Conservation (phyloP, 2,113 vertebrate species). For the Brachypodius melanocephalos region DNA sequence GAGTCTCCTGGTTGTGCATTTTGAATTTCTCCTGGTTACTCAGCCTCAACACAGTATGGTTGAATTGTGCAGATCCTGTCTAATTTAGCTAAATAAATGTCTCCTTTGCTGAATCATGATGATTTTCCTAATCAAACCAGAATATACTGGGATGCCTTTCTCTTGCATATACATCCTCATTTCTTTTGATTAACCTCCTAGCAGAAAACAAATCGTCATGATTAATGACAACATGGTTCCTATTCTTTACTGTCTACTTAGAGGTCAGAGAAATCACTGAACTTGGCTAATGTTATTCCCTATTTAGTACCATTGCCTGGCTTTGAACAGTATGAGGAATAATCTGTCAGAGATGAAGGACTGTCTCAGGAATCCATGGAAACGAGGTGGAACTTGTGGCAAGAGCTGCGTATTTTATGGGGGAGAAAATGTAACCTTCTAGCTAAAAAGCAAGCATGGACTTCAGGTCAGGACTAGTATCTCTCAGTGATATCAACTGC, state of each 20-base stretch:
- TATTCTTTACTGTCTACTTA: neutral
- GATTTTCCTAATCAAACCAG: neutral
- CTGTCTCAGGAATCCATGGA: slow-evolving; percentile 47
- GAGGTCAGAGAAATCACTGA: slow-evolving; percentile 39
- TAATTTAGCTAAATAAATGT: slow-evolving; percentile 17
- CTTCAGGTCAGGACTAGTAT: neutral
- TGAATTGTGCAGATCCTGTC: neutral
- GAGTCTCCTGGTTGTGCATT: neutral
- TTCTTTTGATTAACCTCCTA: slow-evolving; percentile 6
- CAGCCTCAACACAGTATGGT: neutral
- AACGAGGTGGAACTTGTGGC: neutral
- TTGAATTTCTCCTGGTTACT: slow-evolving; percentile 3
- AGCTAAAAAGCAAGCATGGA: neutral
- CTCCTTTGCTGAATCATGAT: neutral
- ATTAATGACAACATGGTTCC: slow-evolving; percentile 20
- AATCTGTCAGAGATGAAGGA: slow-evolving; percentile 48
- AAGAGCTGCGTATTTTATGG: slow-evolving; percentile 14
- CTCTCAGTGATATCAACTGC: neutral
- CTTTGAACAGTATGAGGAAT: neutral
- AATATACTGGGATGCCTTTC: neutral
- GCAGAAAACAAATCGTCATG: neutral
- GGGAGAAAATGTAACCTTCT: neutral
- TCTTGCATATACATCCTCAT: neutral
- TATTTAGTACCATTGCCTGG: slow-evolving; percentile 25
- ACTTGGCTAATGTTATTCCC: slow-evolving; percentile 34